Conservation (phyloP, 2,888 invertebrate genomes). For the Clanis bilineata region DNA sequence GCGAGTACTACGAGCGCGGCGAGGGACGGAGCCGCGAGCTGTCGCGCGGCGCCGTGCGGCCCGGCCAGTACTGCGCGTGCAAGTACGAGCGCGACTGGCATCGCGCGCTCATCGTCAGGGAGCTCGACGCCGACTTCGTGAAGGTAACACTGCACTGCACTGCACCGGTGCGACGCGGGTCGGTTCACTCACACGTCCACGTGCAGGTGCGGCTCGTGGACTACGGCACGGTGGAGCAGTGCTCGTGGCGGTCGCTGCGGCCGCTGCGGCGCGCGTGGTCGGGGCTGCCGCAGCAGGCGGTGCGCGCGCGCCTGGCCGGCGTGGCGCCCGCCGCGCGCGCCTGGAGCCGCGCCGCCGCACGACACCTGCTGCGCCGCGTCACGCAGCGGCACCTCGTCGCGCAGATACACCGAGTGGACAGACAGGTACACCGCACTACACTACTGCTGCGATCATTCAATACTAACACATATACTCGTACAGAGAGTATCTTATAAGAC, state of each 20-base stretch:
- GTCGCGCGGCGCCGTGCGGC: conserved; percentile 59
- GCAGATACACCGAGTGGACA: conserved; percentile 31
- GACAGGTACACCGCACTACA: conserved; percentile 29
- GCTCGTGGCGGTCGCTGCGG: conserved; percentile 41
- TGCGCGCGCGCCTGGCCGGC: conserved; percentile 74
- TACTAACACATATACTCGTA: neutral
- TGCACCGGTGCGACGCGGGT: too few relatives aligned
- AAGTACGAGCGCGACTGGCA: conserved; percentile 76
- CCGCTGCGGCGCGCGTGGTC: conserved; percentile 65
- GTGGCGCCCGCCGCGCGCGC: conserved; percentile 71
- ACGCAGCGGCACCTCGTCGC: conserved; percentile 21
- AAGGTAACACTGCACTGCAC: too few relatives aligned
- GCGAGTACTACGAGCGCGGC: conserved; percentile 53
- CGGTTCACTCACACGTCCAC: too few relatives aligned
- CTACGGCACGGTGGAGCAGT: conserved; percentile 79
- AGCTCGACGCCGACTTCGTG: conserved; percentile 31
- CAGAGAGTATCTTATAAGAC: too few relatives aligned
- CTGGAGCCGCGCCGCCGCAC: conserved; percentile 6
- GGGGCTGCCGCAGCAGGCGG: conserved; percentile 73
- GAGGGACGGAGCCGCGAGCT: conserved; percentile 49
- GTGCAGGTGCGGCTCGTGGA: conserved; percentile 80
- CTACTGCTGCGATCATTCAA: too few relatives aligned
- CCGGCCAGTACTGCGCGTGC: conserved; percentile 74
- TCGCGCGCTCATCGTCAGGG: conserved; percentile 70
- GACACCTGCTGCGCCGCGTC: conserved; percentile 4